Conservation (phyloP, 37 sponge, comb jelly and placozoan genomes). For the Cliona cf. orientalis region DNA sequence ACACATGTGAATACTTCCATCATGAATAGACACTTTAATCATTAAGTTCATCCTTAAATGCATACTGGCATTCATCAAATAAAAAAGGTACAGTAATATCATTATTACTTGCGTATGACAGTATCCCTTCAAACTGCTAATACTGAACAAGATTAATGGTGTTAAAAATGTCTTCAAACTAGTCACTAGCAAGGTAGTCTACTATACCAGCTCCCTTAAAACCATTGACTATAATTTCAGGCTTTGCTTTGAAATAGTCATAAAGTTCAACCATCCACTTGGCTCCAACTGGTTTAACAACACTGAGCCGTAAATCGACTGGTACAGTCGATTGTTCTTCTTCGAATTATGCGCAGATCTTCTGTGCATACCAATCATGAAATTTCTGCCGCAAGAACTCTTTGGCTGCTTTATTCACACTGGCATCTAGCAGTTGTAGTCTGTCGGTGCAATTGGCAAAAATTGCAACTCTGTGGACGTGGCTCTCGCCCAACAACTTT, state of each 20-base stretch:
- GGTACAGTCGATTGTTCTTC: constrained; percentile 19
- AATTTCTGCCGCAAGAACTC: constrained; percentile 31
- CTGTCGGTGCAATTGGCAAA: constrained; percentile 49
- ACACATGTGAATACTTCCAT: background rate
- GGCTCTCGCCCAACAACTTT: background rate
- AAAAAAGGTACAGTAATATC: background rate
- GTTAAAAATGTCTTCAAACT: background rate
- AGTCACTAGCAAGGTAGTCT: background rate
- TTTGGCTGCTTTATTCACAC: too few species aligned
- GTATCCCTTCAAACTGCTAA: too few species aligned
- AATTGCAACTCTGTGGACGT: constrained; percentile 16
- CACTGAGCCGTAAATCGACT: background rate
- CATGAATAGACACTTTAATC: background rate
- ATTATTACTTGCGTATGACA: too few species aligned
- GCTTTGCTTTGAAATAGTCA: constrained; percentile 41
- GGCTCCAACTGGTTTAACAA: constrained; percentile 50
- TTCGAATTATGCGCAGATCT: constrained; percentile 28
- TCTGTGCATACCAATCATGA: constrained; percentile 37
- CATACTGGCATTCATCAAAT: background rate
- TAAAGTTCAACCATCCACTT: constrained; percentile 56
- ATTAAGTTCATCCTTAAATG: background rate
- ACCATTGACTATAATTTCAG: constrained; percentile 57
- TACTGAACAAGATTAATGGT: too few species aligned
- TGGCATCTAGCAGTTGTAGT: constrained; percentile 44
- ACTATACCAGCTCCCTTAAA: constrained; percentile 58